Conservation (phyloP, 2,797 vertebrate genomes). For the Apogon talboti region DNA sequence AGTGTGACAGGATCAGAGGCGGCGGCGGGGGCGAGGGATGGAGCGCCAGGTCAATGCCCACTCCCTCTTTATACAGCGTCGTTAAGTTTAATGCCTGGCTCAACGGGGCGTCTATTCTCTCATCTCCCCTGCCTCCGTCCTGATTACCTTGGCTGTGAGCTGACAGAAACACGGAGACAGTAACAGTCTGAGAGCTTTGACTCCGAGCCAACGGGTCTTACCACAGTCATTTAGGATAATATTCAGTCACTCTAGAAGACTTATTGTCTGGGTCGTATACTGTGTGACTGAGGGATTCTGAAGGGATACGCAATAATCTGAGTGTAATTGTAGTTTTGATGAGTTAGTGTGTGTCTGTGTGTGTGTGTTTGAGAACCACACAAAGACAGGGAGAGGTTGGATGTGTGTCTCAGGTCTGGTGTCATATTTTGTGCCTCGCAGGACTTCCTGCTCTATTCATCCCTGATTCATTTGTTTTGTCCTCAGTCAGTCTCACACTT, state of each 20-base stretch:
- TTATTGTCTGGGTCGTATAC: constrained; percentile 34
- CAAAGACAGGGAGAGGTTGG: constrained; percentile 63
- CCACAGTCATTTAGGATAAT: constrained; percentile 49
- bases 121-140: constrained; percentile 58
- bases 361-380: constrained; percentile 38
- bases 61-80: constrained; percentile 64
- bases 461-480: constrained; percentile 69
- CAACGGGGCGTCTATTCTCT: constrained; percentile 58
- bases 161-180: constrained; percentile 58
- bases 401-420: constrained; percentile 54
- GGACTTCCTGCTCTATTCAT: constrained; percentile 59
- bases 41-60: constrained; percentile 37
- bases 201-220: constrained; percentile 40
- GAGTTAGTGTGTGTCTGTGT: constrained; percentile 31
- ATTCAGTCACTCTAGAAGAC: constrained; percentile 48
- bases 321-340: constrained; percentile 57
- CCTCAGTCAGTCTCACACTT: constrained; percentile 32
- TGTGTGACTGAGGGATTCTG: constrained; percentile 22
- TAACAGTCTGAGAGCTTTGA: constrained; percentile 43
- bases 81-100: constrained; percentile 72
- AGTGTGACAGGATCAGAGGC: constrained; percentile 31
- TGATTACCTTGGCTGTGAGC: constrained; percentile 54
- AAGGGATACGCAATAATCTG: constrained; percentile 36
- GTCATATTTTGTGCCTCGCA: constrained; percentile 61
- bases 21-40: constrained; percentile 32